phyloP scores from a whole-genome alignment of 2,113 vertebrate species.

The Trichomycterus rosablanca region DNA sequence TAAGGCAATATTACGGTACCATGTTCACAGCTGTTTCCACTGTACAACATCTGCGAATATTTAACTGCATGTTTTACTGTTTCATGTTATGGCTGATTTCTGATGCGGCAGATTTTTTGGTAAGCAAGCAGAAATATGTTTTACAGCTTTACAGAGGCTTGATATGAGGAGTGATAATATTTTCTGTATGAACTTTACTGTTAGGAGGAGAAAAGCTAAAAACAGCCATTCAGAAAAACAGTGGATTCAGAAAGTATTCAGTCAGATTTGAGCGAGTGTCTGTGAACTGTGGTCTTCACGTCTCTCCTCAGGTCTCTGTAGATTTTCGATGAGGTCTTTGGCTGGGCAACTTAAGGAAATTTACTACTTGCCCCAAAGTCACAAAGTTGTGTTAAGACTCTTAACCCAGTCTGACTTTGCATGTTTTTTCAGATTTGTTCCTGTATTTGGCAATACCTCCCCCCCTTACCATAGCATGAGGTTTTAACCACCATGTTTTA shows the following conservation, averaged over 20 bases:
- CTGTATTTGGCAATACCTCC: too few relatives aligned
- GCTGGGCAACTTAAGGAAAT: too few relatives aligned
- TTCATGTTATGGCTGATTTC: background rate
- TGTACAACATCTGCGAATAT: background rate
- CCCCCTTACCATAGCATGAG: too few relatives aligned
- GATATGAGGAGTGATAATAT: conserved; percentile 9
- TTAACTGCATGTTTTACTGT: conserved; percentile 4
- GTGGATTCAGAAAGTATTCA: background rate
- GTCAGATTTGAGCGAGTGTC: background rate
- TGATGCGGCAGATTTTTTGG: background rate
- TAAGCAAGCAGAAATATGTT: conserved; percentile 8
- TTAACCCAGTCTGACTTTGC: too few relatives aligned
- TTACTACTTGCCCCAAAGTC: too few relatives aligned
- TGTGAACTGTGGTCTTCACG: conserved; percentile 10
- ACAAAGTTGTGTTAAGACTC: too few relatives aligned
- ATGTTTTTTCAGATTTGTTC: too few relatives aligned
- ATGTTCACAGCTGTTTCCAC: conserved; percentile 28
- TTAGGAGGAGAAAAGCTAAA: background rate
- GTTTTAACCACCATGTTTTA: too few relatives aligned
- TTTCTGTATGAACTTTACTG: conserved; percentile 1
- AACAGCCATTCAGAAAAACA: too few relatives aligned
- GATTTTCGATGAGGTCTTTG: too few relatives aligned
- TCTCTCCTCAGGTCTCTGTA: too few relatives aligned
- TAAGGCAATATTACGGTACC: conserved; percentile 42
- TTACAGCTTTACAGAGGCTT: conserved; percentile 5